Base-by-base conservation (phyloP, 2,113 vertebrate species). In the Calypte anna region DNA sequence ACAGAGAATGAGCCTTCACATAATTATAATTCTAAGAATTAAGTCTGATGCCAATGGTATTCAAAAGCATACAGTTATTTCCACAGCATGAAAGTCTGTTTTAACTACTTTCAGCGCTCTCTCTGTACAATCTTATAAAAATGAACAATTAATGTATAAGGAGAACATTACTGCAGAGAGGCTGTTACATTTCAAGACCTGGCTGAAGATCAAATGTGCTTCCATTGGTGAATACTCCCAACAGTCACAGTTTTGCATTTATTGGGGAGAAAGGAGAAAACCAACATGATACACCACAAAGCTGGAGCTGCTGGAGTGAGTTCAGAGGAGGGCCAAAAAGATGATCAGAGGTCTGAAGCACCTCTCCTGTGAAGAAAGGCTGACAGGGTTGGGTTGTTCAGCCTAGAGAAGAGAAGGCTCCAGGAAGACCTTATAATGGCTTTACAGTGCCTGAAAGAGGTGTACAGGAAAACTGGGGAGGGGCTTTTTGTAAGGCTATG, bases 21-120 rank as follows among this genome's bases (percentile, higher is more conserved):
- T 96, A 95, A 97, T 97, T 95, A 95, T 95, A 96, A 96, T 68
- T 80, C 93, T 96, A 86, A 74, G 84, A 94, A 95, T 91, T 96
- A 94, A 90, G 53, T 81, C 59, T 63, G 59, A 82, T 93, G 76
- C 93, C 68, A 86, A 0, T 90, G 82, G 82, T 94, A 95, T 95
- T 96, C 90, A 93, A 88, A 76, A 95, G 63, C 82, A 21, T 90
- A 21, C 22, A 44, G 82, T 74, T 95, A 95, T 93, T 97, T 93
- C 93, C 79, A 83, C 90, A 96, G 95, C 91, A 93, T 61, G 23
- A 20, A 88, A 90, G 75, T 91, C 74, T 97, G 94, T 97, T 97
- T 94, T 95, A 95, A 85, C 84, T 77, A 78, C 85, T 95, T 91
- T 94, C 63, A 93, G 72, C 0, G 0, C 33, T 80, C 84, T 88